phyloP scores from a whole-genome alignment of 1,140 invertebrate genomes.

The Trichogramma pretiosum region DNA sequence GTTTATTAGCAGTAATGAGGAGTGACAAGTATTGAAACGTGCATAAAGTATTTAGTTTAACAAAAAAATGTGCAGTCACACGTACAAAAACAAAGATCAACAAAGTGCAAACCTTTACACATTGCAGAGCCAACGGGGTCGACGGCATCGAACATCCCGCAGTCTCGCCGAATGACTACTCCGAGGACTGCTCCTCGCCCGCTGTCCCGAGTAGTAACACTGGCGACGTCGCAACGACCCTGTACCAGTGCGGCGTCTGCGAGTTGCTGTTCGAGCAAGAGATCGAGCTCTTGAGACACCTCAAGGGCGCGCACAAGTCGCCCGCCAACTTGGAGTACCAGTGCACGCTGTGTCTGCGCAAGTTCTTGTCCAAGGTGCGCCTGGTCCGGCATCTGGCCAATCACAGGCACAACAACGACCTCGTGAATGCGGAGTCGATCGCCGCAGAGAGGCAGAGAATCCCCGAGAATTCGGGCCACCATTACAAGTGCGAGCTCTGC shows the following conservation, averaged over 20 bases:
- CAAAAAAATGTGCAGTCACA: too few relatives aligned
- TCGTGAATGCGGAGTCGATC: not conserved
- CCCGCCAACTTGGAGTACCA: not conserved
- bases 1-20: not conserved
- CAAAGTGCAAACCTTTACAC: too few relatives aligned
- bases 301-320: not conserved
- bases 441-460: not conserved
- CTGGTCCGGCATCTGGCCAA: not conserved
- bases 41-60: too few relatives aligned
- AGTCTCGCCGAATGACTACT: too few relatives aligned
- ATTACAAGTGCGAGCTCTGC: not conserved
- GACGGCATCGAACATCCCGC: not conserved
- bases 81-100: too few relatives aligned
- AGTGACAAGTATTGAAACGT: too few relatives aligned
- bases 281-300: not conserved
- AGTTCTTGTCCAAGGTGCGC: not conserved
- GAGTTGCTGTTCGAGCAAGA: not conserved
- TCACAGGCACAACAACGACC: not conserved
- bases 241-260: slow-evolving; percentile 6
- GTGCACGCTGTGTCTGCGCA: not conserved
- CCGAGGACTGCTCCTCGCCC: not conserved
- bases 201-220: not conserved
- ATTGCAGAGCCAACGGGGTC: not conserved
- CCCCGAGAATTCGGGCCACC: not conserved
- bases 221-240: not conserved